Base-by-base conservation (phyloP, 2,797 vertebrate genomes). In the Thaleichthys pacificus region DNA sequence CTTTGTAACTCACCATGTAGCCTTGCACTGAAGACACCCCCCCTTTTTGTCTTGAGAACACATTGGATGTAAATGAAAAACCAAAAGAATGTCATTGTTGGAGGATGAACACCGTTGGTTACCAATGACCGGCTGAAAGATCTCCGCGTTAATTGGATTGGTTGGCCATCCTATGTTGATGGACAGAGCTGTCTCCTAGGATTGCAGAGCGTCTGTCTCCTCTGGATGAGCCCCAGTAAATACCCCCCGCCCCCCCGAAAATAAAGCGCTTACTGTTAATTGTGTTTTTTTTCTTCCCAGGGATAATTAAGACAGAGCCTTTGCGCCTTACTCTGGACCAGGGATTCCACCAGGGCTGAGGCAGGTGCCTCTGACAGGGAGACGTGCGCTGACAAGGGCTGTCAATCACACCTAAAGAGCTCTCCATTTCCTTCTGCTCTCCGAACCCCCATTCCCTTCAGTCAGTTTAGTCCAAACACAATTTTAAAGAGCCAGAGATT, bases 281-380 rank as follows among this genome's bases (percentile, higher is more conserved):
- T 93, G 91, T 92, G 87, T 66, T 75, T 75, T 73, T 71, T 60
- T 64, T 56, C 71, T 88, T 82, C 72, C 49, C 71, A 75, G 82
- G 85, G 84, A 88, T 93, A 93, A 93, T 94, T 93, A 93, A 92
- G 86, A 90, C 88, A 87, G 91, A 89, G 88, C 87, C 82, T 89
- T 84, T 86, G 84, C 60, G 82, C 84, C 86, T 89, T 82, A 80
- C 83, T 90, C 88, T 88, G 79, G 88, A 88, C 82, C 72, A 17
- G 68, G 81, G 84, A 85, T 89, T 89, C 90, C 90, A 88, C 89
- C 72, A 85, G 92, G 88, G 79, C 83, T 66, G 75, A 87, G 87
- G 88, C 91, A 93, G 91, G 91, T 93, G 91, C 88, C 87, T 91
- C 88, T 91, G 87, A 89, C 89, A 89, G 90, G 69, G 86, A 86